phyloP scores from a whole-genome alignment of 2,113 vertebrate species.

The Marmota flaviventris region DNA sequence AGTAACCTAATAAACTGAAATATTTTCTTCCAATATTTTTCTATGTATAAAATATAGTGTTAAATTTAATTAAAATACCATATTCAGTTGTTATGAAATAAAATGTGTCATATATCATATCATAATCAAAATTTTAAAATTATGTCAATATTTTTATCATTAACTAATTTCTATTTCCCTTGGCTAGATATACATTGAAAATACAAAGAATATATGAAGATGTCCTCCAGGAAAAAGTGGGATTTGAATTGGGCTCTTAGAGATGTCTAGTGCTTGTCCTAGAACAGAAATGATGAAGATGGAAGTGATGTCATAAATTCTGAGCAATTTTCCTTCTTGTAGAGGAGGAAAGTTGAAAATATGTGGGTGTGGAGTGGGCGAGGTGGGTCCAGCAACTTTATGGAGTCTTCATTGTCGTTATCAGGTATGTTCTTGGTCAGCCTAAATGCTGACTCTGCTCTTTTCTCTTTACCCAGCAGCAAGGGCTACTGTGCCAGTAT shows the following conservation, averaged over 20 bases:
- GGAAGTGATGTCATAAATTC: background rate
- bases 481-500: too few species aligned
- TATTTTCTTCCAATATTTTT: background rate
- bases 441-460: background rate
- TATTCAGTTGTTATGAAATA: background rate
- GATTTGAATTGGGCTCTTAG: background rate
- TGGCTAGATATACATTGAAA: background rate
- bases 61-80: constrained; percentile 7
- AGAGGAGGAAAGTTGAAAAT: background rate
- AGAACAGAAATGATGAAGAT: background rate
- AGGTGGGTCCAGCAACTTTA: fast-evolving
- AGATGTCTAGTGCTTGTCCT: background rate
- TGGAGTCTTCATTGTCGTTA: background rate
- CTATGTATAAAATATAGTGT: background rate
- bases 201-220: background rate
- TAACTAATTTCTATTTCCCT: background rate
- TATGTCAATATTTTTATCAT: background rate
- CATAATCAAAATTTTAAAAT: background rate
- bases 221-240: background rate
- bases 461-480: background rate
- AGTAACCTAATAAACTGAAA: background rate
- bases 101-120: background rate
- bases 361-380: fast-evolving
- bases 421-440: background rate
- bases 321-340: background rate